phyloP scores from a whole-genome alignment of 1,140 invertebrate species.

The Paralvinella palmiformis region DNA sequence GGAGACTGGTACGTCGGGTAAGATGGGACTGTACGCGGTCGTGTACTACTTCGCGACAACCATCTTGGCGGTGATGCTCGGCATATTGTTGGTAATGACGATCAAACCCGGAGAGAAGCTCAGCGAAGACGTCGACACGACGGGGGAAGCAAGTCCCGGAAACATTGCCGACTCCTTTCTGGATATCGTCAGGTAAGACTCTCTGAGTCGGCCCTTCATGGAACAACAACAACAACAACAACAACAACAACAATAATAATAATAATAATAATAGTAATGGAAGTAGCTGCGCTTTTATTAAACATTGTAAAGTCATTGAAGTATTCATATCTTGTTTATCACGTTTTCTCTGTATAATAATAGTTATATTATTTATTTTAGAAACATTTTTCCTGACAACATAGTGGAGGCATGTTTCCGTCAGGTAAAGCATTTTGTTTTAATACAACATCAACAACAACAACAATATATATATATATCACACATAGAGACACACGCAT shows the following conservation, averaged over 20 bases:
- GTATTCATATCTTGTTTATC: neutral
- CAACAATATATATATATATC: neutral
- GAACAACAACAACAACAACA: no score
- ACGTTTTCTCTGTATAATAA: neutral
- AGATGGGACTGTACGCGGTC: constrained; percentile 50
- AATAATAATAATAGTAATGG: no score
- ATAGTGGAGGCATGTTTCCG: constrained; percentile 24
- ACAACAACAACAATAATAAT: no score
- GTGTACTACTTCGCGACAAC: constrained; percentile 52
- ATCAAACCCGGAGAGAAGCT: constrained; percentile 38
- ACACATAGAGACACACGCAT: neutral
- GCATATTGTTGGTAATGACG: constrained; percentile 11
- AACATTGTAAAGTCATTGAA: no score
- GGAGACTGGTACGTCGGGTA: constrained; percentile 46
- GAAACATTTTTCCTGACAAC: constrained; percentile 27
- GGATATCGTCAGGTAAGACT: constrained; percentile 81
- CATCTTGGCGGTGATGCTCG: constrained; percentile 32
- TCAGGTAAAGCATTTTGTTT: constrained; percentile 14
- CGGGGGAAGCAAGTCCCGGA: constrained; percentile 54
- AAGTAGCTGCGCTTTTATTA: no score
- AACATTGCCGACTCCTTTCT: constrained; percentile 80
- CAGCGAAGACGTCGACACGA: constrained; percentile 41
- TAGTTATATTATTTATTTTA: constrained; percentile 27
- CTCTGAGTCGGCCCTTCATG: no score
- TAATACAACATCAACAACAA: neutral